Percentiles rank a stretch among this genome's conserved stretches.
Conservation (phyloP, 2,888 invertebrate species). For the Pyrrhosoma nymphula region DNA sequence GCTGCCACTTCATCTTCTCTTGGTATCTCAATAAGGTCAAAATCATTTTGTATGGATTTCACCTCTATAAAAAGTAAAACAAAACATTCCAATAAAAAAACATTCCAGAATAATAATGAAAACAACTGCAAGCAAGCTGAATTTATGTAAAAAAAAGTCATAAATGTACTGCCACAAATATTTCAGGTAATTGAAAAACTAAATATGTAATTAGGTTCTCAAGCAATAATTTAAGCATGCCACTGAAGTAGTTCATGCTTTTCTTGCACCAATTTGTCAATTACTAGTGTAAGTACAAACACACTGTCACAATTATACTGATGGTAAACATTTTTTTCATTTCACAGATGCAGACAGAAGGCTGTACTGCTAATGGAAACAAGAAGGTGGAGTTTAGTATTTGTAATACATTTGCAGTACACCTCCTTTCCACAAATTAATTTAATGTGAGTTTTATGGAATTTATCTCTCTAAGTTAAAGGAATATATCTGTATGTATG, state of each 20-base stretch:
- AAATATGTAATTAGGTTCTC: no score
- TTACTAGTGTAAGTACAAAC: no score
- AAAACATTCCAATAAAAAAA: slow-evolving; percentile 69
- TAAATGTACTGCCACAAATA: no score
- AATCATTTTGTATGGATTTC: slow-evolving; percentile 83
- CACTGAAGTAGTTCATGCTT: no score
- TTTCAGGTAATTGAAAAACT: neutral
- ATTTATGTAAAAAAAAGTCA: neutral
- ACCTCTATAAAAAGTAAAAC: slow-evolving; percentile 80
- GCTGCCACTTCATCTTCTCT: slow-evolving; percentile 88
- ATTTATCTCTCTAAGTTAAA: no score
- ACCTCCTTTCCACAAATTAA: no score
- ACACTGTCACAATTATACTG: neutral
- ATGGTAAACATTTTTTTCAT: neutral
- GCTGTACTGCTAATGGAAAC: no score
- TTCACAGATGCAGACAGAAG: neutral
- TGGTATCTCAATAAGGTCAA: slow-evolving; percentile 83
- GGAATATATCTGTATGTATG: neutral
- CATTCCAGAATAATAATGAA: neutral
- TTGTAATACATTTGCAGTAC: no score
- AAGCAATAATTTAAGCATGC: no score
- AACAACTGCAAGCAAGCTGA: neutral
- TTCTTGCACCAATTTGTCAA: no score
- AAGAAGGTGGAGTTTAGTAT: no score
- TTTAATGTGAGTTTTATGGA: no score